A percentile compares a stretch with the other conserved stretches of the same genome.
phyloP scores from a whole-genome alignment of 2,113 vertebrate genomes.

The Phoxinus phoxinus region DNA sequence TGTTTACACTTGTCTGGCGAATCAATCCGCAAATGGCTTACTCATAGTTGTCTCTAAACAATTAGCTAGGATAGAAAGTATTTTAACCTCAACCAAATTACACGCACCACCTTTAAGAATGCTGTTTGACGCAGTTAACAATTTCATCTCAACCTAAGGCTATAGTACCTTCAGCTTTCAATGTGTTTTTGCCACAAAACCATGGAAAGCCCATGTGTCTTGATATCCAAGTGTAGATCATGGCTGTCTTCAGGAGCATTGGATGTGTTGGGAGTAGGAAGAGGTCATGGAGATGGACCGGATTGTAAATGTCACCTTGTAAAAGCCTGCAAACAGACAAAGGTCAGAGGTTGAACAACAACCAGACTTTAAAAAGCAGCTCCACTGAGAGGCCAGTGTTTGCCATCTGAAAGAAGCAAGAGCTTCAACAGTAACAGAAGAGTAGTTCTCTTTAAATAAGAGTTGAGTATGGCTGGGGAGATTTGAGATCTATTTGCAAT shows the following conservation, averaged over 20 bases:
- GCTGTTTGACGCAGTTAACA: not conserved
- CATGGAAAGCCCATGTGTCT: constrained; percentile 14
- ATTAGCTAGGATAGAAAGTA: not conserved
- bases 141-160: not conserved
- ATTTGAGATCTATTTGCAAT: not conserved
- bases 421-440: not conserved
- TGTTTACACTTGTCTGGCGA: not conserved
- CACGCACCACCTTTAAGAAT: not conserved
- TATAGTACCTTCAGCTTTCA: not conserved
- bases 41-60: constrained; percentile 6
- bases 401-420: constrained; percentile 14
- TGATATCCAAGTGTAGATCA: constrained; percentile 40
- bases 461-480: not conserved
- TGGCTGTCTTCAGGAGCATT: constrained; percentile 53
- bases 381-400: constrained; percentile 15
- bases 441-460: not conserved
- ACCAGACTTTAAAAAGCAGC: constrained; percentile 69
- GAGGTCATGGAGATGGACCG: constrained; percentile 58
- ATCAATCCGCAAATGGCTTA: constrained; percentile 22
- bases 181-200: not conserved
- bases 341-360: constrained; percentile 70
- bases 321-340: constrained; percentile 71
- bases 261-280: constrained; percentile 50
- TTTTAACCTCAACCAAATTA: not conserved
- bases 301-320: constrained; percentile 74